Percentiles rank a stretch among this genome's conserved stretches.
These are phyloP conservation scores for Oreochromis grahami DNA, from an alignment of 2,797 vertebrate genomes.

Conservation along the genomic window DNA sequence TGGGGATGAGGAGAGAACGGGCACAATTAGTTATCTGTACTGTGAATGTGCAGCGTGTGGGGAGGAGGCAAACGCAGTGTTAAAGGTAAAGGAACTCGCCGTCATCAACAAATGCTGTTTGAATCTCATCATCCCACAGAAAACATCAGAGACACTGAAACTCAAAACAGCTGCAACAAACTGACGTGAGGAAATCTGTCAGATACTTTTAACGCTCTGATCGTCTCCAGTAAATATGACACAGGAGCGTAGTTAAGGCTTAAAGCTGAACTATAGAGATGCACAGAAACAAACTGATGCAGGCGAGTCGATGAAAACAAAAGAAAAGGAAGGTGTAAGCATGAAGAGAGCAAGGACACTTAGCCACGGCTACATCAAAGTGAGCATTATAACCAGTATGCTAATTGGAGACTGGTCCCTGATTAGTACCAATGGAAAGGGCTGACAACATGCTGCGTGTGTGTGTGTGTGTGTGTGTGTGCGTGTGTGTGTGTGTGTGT, in stretches of 20 bases:
- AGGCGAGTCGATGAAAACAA: not conserved
- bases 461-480: not conserved
- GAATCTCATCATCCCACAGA: not conserved
- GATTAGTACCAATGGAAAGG: constrained; percentile 60
- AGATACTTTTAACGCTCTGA: not conserved
- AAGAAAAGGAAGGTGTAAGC: not conserved
- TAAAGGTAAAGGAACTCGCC: not conserved
- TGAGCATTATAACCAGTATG: constrained; percentile 51
- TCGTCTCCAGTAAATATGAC: not conserved
- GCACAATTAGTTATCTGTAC: constrained; percentile 67
- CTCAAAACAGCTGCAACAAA: not conserved
- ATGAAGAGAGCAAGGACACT: not conserved
- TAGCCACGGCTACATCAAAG: constrained; percentile 48
- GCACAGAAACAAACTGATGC: not conserved
- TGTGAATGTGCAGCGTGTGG: constrained; percentile 27
- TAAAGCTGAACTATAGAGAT: not conserved
- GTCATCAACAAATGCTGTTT: not conserved
- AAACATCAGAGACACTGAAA: not conserved
- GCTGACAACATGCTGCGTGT: constrained; percentile 13
- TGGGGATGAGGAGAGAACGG: constrained; percentile 76
- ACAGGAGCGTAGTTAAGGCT: not conserved
- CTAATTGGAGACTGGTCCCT: constrained; percentile 62
- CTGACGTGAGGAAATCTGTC: not conserved
- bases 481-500: not conserved
- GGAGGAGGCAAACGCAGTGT: not conserved